phyloP scores from a whole-genome alignment of 2,797 vertebrate species.

The Scleropages formosus region DNA sequence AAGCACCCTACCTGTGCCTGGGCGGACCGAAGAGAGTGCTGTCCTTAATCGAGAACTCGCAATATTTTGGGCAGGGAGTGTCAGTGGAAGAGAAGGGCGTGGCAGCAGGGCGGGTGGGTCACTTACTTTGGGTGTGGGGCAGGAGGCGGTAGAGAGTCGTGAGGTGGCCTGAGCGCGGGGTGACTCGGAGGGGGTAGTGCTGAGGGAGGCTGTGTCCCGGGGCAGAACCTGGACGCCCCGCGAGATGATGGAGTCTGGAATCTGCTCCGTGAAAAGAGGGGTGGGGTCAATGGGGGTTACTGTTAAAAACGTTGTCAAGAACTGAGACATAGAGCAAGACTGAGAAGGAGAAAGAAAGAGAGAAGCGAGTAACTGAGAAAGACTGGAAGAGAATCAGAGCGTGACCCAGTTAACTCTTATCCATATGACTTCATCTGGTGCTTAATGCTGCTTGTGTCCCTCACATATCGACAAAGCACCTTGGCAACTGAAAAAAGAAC shows the following conservation, averaged over 20 bases:
- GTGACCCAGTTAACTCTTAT: no score
- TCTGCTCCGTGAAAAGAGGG: constrained; percentile 64
- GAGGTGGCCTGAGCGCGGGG: constrained; percentile 97
- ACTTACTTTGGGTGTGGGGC: constrained; percentile 98
- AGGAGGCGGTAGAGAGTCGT: constrained; percentile 97
- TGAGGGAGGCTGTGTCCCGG: constrained; percentile 94
- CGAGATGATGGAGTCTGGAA: constrained; percentile 98
- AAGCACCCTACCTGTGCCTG: not conserved
- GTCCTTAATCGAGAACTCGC: not conserved
- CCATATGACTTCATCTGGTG: no score
- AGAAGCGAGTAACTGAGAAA: not conserved
- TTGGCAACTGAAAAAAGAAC: no score
- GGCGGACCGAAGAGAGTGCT: not conserved
- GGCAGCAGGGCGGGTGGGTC: constrained; percentile 9
- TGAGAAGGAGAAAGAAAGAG: not conserved
- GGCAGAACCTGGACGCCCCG: constrained; percentile 97
- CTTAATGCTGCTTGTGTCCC: no score
- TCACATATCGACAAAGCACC: no score
- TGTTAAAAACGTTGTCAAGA: not conserved
- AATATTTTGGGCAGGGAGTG: not conserved
- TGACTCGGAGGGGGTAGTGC: constrained; percentile 97
- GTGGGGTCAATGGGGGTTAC: not conserved
- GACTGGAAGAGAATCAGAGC: not conserved
- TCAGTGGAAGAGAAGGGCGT: constrained; percentile 2
- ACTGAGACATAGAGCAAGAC: not conserved